Conservation (phyloP, 2,888 invertebrate species). For the Drosophila pseudotakahashii region DNA sequence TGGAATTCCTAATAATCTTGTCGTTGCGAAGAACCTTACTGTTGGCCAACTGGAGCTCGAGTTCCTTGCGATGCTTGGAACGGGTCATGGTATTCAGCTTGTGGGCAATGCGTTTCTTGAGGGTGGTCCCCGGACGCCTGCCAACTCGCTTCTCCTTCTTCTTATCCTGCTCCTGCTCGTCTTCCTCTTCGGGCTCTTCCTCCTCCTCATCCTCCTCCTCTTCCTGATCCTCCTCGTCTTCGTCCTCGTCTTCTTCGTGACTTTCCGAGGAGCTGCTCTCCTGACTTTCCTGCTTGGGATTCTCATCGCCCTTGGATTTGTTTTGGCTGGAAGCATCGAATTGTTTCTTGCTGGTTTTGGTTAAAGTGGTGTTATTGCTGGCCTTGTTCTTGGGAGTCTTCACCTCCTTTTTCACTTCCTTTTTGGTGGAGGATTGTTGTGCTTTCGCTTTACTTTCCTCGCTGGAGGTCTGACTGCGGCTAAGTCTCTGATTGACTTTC, state of each 20-base stretch:
- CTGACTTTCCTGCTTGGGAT: constrained; percentile 1
- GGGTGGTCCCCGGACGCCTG: constrained; percentile 10
- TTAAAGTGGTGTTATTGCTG: constrained; percentile 3
- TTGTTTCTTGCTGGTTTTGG: constrained; percentile 11
- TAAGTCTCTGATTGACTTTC: not conserved
- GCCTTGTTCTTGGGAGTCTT: constrained; percentile 7
- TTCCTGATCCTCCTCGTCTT: constrained; percentile 18
- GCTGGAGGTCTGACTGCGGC: constrained; percentile 38
- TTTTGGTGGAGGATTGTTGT: not conserved
- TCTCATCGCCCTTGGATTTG: constrained; percentile 19
- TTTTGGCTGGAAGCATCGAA: not conserved
- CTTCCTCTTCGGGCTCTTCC: constrained; percentile 14
- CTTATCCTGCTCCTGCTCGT: constrained; percentile 3
- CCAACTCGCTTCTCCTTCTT: constrained; percentile 19
- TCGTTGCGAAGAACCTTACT: constrained; percentile 83
- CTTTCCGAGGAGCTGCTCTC: constrained; percentile 34
- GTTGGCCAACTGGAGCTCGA: constrained; percentile 83
- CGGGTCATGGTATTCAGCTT: constrained; percentile 83
- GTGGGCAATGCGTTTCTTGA: constrained; percentile 55
- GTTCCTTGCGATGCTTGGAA: constrained; percentile 82
- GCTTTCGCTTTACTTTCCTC: constrained; percentile 19
- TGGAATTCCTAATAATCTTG: constrained; percentile 81
- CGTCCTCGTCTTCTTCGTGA: constrained; percentile 26
- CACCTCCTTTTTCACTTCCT: constrained; percentile 13
- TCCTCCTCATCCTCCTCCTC: constrained; percentile 31